Percentiles rank a stretch among this genome's conserved stretches.
Evolutionary conservation across 2,888 invertebrate genomes (phyloP).

Genomic region (Mimumesa dahlbomi): DNA sequence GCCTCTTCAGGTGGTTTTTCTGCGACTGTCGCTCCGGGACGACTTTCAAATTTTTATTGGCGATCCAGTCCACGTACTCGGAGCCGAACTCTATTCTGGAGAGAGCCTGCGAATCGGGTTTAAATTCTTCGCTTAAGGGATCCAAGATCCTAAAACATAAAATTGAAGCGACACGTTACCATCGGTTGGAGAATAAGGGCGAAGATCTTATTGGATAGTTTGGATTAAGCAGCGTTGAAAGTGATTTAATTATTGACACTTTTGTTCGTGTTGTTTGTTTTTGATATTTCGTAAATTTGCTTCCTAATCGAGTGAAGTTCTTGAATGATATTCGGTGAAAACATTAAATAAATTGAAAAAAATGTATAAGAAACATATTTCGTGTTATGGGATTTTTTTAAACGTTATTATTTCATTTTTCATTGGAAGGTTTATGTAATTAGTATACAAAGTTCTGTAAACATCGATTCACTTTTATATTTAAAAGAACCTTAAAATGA

Average conservation of each 20-base stretch:
- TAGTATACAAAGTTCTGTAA: no score
- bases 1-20: neutral
- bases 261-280: neutral
- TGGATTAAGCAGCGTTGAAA: neutral
- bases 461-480: no score
- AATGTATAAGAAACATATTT: slow-evolving; percentile 10
- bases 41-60: slow-evolving; percentile 18
- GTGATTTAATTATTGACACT: neutral
- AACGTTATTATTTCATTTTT: no score
- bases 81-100: slow-evolving; percentile 22
- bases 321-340: no score
- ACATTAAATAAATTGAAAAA: no score
- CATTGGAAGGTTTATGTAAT: slow-evolving; percentile 6
- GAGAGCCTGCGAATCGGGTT: slow-evolving; percentile 1
- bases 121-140: slow-evolving; percentile 42
- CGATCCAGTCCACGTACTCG: slow-evolving; percentile 36
- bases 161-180: slow-evolving; percentile 42
- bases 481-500: neutral
- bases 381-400: no score
- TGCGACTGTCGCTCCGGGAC: neutral
- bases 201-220: neutral
- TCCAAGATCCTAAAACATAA: slow-evolving; percentile 64
- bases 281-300: no score
- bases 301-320: no score
- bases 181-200: neutral